These are phyloP conservation scores for Caenorhabditis sp. DNA, from an alignment of 2,888 invertebrate species.

Conservation along the genomic window DNA sequence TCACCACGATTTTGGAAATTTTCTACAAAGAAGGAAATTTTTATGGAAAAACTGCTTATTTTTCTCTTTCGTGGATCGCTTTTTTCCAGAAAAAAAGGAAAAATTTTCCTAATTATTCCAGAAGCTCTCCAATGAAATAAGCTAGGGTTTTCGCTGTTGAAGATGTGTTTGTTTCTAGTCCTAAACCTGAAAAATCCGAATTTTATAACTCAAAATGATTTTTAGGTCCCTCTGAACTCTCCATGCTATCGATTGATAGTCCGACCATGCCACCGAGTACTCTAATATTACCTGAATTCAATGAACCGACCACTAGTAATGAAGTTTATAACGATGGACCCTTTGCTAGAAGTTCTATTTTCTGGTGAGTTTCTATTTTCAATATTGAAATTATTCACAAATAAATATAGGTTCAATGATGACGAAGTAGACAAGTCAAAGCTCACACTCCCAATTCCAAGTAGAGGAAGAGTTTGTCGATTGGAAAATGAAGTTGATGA, in stretches of 20 bases:
- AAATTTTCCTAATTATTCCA: no score
- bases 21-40: no score
- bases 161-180: no score
- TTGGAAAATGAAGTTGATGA: constrained; percentile 35
- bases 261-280: neutral
- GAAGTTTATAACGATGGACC: constrained; percentile 8
- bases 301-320: neutral
- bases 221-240: constrained; percentile 29
- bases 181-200: no score
- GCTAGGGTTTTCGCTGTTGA: no score
- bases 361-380: constrained; percentile 10
- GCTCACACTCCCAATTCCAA: constrained; percentile 23
- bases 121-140: no score
- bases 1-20: no score
- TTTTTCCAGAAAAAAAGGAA: no score
- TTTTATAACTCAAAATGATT: no score
- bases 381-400: neutral
- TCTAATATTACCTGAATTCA: neutral
- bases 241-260: constrained; percentile 4
- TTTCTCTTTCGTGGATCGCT: no score
- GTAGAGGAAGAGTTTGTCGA: constrained; percentile 33
- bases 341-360: constrained; percentile 32
- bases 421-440: constrained; percentile 34
- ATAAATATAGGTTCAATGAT: constrained; percentile 22
- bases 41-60: no score